Evolutionary conservation across 2,113 vertebrate genomes (phyloP), one percentile per base, ranked within the genome.

Genomic region (Poecile atricapillus): DNA sequence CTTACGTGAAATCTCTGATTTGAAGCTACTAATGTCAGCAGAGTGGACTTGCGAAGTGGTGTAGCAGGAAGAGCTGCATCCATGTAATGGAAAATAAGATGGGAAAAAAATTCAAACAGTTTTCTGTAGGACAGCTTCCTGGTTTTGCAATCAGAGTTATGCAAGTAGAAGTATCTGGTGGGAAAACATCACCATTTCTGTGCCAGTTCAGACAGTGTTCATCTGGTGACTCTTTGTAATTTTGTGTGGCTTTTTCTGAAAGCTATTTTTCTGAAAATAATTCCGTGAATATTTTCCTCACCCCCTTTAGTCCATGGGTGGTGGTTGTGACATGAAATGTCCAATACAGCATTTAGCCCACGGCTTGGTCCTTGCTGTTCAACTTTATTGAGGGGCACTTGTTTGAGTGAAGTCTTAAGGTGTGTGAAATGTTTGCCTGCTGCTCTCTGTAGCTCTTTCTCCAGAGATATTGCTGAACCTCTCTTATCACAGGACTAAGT

Each of bases 271-370:
- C 27, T 70, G 43, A 70, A 78, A 70, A 49, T n/a, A 71, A 25
- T 30, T 64, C 3, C 10, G 0, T 23, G 6, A 62, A 6, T 73
- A 3, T 35, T 62, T 15, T 23, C 2, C 11, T 4, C 9, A 2
- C 0, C 7, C 8, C 2, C 3, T 12, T 3, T 69, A 80, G 41
- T 59, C 35, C 2, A 0, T 18, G 30, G 12, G 22, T 41, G 25
- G 22, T 10, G 19, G 7, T 5, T 79, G 15, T 68, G 62, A 37
- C 11, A 3, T 13, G n/a, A 71, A 27, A 5, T 76, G 5, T 31
- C 41, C 16, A 39, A 1, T 33, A 75, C 15, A 37, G 9, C 25
- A 2, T 59, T 64, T 49, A 60, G 28, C 53, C 59, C 30, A 3
- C 9, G 23, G 49, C 31, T 83, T 80, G 11, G 19, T 71, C 19